phyloP scores from a whole-genome alignment of 2,888 invertebrate genomes.

The Orchesellides sinensis region DNA sequence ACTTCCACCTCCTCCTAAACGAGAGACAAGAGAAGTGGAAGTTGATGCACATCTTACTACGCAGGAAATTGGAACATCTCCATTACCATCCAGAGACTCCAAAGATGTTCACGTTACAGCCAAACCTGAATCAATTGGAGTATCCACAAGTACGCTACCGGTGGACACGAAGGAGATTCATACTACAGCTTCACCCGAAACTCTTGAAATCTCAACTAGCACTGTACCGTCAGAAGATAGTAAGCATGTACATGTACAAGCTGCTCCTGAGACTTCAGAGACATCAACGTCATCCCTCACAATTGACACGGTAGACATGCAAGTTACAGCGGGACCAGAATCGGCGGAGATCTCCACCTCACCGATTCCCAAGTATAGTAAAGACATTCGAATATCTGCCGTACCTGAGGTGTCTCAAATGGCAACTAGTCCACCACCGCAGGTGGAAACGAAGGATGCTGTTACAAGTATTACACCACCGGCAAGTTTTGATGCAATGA shows the following conservation, averaged over 20 bases:
- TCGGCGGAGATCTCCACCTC: conserved; percentile 20
- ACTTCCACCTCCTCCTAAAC: too few species aligned
- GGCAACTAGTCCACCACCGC: conserved; percentile 13
- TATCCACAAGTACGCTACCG: conserved; percentile 7
- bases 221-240: background rate
- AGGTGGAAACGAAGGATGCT: conserved; percentile 9
- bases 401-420: conserved; percentile 47
- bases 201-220: conserved; percentile 6
- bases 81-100: conserved; percentile 75
- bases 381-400: conserved; percentile 31
- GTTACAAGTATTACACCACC: conserved; percentile 31
- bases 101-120: conserved; percentile 9
- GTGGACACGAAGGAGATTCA: conserved; percentile 14
- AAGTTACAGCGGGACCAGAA: background rate
- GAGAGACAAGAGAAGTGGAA: too few species aligned
- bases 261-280: conserved; percentile 21
- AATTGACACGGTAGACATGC: background rate
- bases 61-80: conserved; percentile 76
- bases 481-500: background rate
- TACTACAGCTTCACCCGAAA: conserved; percentile 27
- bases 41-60: background rate
- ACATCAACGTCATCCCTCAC: background rate
- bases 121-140: conserved; percentile 21
- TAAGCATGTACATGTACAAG: conserved; percentile 24
- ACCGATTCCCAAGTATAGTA: background rate